A percentile compares a stretch with the other conserved stretches of the same genome.
Evolutionary conservation across 2,113 vertebrate genomes (phyloP).

Genomic region (Peromyscus californicus): DNA sequence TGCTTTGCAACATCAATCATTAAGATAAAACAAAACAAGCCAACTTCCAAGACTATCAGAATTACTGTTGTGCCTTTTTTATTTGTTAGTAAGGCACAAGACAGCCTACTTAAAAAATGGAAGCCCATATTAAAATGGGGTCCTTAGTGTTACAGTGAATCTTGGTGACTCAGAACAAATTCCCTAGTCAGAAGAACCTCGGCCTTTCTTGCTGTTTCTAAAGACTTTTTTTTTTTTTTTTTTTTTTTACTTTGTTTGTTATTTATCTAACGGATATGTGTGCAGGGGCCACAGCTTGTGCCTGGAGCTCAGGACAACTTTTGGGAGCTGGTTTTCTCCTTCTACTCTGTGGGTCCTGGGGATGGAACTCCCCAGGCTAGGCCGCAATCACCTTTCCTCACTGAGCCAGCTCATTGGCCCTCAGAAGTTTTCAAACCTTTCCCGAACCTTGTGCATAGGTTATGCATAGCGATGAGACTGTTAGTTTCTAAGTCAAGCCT

Average conservation of each 20-base stretch:
- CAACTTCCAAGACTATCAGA: background rate
- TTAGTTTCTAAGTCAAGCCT: background rate
- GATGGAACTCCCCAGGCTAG: background rate
- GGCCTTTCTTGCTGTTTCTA: background rate
- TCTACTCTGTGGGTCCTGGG: background rate
- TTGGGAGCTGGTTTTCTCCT: background rate
- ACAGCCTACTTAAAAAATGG: background rate
- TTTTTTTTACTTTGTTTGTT: background rate
- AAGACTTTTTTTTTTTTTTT: background rate
- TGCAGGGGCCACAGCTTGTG: background rate
- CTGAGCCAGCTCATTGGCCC: background rate
- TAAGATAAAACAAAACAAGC: background rate
- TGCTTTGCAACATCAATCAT: slow-evolving; percentile 27
- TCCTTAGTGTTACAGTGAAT: background rate
- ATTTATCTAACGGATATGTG: background rate
- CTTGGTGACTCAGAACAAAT: background rate
- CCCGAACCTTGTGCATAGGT: background rate
- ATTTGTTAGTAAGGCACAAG: background rate
- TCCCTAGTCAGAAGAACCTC: background rate
- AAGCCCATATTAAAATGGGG: background rate
- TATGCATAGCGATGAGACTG: background rate
- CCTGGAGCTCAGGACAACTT: background rate
- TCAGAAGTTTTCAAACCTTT: background rate
- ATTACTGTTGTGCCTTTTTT: background rate
- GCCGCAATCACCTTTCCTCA: background rate